Percentiles rank a stretch among this genome's conserved stretches.
Conservation (phyloP, 2,113 vertebrate genomes). For the Atlantisia rogersi region DNA sequence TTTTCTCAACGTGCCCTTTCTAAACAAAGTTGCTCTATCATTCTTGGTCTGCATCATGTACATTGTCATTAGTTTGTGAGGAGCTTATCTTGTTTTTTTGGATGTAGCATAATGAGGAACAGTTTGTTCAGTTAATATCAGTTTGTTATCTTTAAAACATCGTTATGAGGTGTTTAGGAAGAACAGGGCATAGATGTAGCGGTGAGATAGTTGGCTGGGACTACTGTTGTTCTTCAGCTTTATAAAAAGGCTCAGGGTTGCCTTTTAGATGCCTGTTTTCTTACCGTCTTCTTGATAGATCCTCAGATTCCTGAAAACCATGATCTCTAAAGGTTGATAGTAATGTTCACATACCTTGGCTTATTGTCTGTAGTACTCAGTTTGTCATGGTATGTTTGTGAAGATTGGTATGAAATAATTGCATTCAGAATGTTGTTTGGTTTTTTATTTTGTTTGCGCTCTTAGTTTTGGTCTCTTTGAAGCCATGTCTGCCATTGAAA, state of each 20-base stretch:
- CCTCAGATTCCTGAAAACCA: not conserved
- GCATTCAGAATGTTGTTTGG: not conserved
- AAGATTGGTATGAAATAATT: not conserved
- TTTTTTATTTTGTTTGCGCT: not conserved
- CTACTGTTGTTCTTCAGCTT: not conserved
- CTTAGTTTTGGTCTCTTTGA: conserved; percentile 96
- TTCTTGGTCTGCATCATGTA: not conserved
- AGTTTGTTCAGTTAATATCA: not conserved
- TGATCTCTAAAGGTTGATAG: not conserved
- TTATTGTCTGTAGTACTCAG: not conserved
- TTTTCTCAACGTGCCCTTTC: not conserved
- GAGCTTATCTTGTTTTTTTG: not conserved
- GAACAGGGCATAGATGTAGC: not conserved
- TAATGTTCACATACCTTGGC: not conserved
- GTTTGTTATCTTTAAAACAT: not conserved
- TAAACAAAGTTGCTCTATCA: not conserved
- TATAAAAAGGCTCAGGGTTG: not conserved
- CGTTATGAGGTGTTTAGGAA: not conserved
- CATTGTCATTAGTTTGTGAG: not conserved
- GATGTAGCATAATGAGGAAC: not conserved
- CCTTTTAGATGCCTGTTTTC: not conserved
- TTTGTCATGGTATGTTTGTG: not conserved
- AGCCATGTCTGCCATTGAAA: conserved; percentile 99
- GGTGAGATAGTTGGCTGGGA: not conserved
- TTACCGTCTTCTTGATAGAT: accelerated